Base-by-base conservation (phyloP, 2,113 vertebrate genomes). In the Sisor rabdophorus region DNA sequence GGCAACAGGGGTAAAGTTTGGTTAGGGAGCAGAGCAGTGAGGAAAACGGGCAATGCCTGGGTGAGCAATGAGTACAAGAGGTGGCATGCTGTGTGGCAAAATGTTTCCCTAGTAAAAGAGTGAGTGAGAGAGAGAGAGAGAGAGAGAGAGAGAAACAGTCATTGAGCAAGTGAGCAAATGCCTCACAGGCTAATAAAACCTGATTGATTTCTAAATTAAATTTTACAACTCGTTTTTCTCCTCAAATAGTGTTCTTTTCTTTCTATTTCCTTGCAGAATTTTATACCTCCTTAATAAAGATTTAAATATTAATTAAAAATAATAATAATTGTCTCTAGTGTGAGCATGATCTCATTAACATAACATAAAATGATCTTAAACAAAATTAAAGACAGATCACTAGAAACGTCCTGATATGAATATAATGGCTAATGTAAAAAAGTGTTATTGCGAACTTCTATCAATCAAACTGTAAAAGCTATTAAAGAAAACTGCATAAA, bases 41-140 rank as follows among this genome's bases (percentile, higher is more conserved):
- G 85, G 70, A 85, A 82, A 84, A 85, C 53, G 48, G 81, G 90
- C 73, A 82, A 88, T 85, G 84, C 75, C 79, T 89, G 87, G 87
- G 24, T 90, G 90, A 91, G 81, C 91, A 93, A 89, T 91, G 90
- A 91, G 81, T 89, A 89, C 80, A 78, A 59, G n/a, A 63, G 68
- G 72, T 82, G 82, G 72, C 80, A 78, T 75, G 72, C 80, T 80
- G 81, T 87, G 84, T 84, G 84, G 83, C 73, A 79, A 81, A 83
- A 75, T 87, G 79, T 86, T 88, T 85, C 81, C 78, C 85, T 88
- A 88, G 86, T 81, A 40, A 63, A 73, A 64, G 84, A 67, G 73
- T 65, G 71, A 48, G 77, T 73, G 80, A 58, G 55, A 71, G 60
- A 79, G 71, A 44, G 48, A 64, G 61, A 71, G 64, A 83, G 81